Percentiles rank a stretch among this genome's conserved stretches.
These are phyloP conservation scores for Lathamus discolor DNA, from an alignment of 2,113 vertebrate genomes.

Conservation along the genomic window DNA sequence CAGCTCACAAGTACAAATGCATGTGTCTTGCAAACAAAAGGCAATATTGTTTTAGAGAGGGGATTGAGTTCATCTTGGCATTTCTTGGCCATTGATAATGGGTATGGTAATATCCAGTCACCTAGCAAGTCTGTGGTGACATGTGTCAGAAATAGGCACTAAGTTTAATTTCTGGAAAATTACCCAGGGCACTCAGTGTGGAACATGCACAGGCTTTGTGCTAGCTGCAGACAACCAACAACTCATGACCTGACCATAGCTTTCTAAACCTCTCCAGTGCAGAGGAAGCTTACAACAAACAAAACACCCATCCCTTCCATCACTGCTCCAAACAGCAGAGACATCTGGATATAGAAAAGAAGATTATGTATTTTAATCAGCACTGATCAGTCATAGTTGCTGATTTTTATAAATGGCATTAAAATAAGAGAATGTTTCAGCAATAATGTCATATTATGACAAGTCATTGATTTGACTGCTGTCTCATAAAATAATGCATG, in stretches of 20 bases:
- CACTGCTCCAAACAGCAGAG: background rate
- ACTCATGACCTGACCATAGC: background rate
- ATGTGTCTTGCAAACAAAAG: too few relatives aligned
- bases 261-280: rapidly evolving
- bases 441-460: slow-evolving; percentile 29
- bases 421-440: slow-evolving; percentile 33
- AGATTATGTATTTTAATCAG: slow-evolving; percentile 11
- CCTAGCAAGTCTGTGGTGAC: rapidly evolving
- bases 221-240: background rate
- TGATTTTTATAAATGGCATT: slow-evolving; percentile 45
- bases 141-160: rapidly evolving
- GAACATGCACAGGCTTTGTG: rapidly evolving
- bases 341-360: background rate
- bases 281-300: background rate
- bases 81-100: rapidly evolving
- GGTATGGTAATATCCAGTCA: background rate
- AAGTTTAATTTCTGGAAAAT: rapidly evolving
- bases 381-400: background rate
- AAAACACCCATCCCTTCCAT: background rate
- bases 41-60: rapidly evolving
- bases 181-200: background rate
- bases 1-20: background rate
- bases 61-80: background rate
- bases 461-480: slow-evolving; percentile 22
- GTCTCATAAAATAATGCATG: background rate